These are phyloP conservation scores for Cheilosia urbana DNA, from an alignment of 2,888 invertebrate genomes.

Conservation along the genomic window DNA sequence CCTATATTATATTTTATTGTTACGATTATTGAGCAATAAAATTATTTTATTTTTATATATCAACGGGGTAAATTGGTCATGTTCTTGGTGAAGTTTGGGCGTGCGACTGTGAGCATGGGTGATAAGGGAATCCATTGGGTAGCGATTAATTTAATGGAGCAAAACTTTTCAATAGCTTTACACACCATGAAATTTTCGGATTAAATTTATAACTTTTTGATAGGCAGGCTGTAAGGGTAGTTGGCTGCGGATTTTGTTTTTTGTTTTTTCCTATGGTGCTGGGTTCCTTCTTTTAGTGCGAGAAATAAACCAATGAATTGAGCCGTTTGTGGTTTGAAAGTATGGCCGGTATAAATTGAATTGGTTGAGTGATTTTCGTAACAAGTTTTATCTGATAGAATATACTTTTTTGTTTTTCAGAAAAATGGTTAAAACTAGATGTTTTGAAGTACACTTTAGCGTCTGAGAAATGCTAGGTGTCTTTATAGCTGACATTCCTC, in stretches of 20 bases:
- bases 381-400: conserved; percentile 10
- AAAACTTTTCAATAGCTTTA: conserved; percentile 74
- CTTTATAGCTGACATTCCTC: no score
- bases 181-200: conserved; percentile 73
- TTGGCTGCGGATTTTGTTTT: conserved; percentile 13
- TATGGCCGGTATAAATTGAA: conserved; percentile 16
- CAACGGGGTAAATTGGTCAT: conserved; percentile 33
- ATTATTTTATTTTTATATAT: conserved; percentile 62
- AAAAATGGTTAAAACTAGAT: not conserved
- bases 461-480: no score
- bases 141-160: conserved; percentile 70
- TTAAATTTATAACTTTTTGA: conserved; percentile 71
- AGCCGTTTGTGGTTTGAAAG: conserved; percentile 38
- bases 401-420: not conserved
- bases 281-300: not conserved
- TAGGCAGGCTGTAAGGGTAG: conserved; percentile 31
- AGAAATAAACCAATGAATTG: conserved; percentile 36
- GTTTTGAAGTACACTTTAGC: not conserved
- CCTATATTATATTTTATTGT: conserved; percentile 31
- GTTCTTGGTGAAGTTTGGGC: conserved; percentile 27
- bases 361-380: conserved; percentile 12
- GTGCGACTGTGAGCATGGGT: not conserved
- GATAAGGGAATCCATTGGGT: conserved; percentile 40
- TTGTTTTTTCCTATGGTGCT: not conserved
- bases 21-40: conserved; percentile 72